Evolutionary conservation across 2,888 invertebrate species (phyloP).

Genomic region (Bellardia bayeri): DNA sequence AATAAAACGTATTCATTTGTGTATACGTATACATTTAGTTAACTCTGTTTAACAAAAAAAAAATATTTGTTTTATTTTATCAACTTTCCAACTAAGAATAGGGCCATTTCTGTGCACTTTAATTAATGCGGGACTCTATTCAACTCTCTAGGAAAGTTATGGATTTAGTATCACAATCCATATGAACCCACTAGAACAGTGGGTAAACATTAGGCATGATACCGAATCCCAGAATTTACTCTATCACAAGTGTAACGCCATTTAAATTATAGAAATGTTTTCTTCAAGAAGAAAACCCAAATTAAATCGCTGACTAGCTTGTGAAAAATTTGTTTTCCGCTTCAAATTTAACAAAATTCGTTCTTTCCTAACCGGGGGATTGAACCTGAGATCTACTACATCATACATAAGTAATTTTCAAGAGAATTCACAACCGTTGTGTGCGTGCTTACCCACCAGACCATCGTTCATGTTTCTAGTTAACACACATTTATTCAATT

Average conservation of each 20-base stretch:
- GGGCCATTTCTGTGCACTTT: conserved; percentile 50
- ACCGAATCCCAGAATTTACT: conserved; percentile 74
- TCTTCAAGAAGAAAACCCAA: conserved; percentile 58
- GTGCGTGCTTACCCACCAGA: not conserved
- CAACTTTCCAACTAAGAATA: conserved; percentile 81
- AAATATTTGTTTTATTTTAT: conserved; percentile 74
- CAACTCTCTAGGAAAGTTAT: conserved; percentile 82
- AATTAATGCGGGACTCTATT: conserved; percentile 69
- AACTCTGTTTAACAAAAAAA: not conserved
- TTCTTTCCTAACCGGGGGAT: not conserved
- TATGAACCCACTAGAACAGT: conserved; percentile 81
- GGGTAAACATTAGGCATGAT: conserved; percentile 64
- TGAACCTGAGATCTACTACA: conserved; percentile 20
- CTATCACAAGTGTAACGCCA: conserved; percentile 83
- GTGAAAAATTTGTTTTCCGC: conserved; percentile 74
- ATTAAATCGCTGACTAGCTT: conserved; percentile 81
- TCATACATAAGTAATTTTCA: not conserved
- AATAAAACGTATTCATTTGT: too few relatives aligned
- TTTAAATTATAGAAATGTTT: conserved; percentile 74
- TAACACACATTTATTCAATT: not conserved
- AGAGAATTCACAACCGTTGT: not conserved
- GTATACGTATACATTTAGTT: too few relatives aligned
- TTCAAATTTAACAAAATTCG: not conserved
- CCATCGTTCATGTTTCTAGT: not conserved
- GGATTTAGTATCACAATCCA: conserved; percentile 74